Percentiles rank a stretch among this genome's conserved stretches.
Evolutionary conservation across 2,888 invertebrate species (phyloP).

Genomic region (Chymomyza fuscimana): DNA sequence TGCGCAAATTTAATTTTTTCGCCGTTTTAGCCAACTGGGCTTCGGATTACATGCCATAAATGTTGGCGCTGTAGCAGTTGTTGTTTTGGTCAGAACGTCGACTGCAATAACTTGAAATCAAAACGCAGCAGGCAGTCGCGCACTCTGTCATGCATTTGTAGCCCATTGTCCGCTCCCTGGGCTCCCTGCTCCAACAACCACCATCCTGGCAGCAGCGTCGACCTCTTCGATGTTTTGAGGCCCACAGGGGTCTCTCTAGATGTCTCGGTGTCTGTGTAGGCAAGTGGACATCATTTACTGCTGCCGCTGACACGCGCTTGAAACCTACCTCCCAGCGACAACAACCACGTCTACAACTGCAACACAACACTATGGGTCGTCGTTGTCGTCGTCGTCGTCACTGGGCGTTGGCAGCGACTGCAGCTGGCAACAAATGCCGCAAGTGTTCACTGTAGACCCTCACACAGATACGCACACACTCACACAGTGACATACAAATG

Average conservation of each 20-base stretch:
- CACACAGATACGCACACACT: conserved; percentile 14
- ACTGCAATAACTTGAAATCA: conserved; percentile 70
- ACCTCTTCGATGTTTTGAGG: background rate
- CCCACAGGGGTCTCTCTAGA: conserved; percentile 31
- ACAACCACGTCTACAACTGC: conserved; percentile 35
- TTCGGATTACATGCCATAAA: conserved; percentile 65
- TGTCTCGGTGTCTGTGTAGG: conserved; percentile 11
- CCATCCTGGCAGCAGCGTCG: background rate
- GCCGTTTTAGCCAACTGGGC: conserved; percentile 60
- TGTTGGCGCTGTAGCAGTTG: conserved; percentile 25
- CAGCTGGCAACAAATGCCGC: conserved; percentile 47
- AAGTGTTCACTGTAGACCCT: conserved; percentile 26
- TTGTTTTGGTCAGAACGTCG: conserved; percentile 15
- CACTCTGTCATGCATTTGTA: conserved; percentile 58
- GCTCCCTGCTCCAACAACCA: conserved; percentile 19
- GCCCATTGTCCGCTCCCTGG: conserved; percentile 57
- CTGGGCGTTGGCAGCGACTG: conserved; percentile 12
- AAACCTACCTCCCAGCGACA: conserved; percentile 57
- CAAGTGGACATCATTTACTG: conserved; percentile 65
- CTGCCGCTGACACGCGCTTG: conserved; percentile 66
- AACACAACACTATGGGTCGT: background rate
- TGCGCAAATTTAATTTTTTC: conserved; percentile 70
- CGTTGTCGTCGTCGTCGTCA: background rate
- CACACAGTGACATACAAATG: background rate
- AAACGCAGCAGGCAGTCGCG: conserved; percentile 61